A percentile compares a stretch with the other conserved stretches of the same genome.
Conservation (phyloP, 1,140 invertebrate species). For the Ylistrum balloti region DNA sequence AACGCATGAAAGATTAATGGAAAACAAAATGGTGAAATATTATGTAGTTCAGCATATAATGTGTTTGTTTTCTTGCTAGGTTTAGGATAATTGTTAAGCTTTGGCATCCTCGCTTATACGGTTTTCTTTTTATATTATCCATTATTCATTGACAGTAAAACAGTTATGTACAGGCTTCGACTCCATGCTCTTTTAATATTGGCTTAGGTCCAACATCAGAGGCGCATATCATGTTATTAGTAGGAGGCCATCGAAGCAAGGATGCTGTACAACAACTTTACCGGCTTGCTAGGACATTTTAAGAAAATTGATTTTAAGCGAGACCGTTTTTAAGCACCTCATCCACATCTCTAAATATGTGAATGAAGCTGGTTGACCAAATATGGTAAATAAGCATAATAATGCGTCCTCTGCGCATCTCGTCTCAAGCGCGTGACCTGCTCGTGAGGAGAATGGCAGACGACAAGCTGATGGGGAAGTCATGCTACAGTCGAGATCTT, state of each 20-base stretch:
- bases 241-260: neutral
- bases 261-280: neutral
- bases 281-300: constrained; percentile 3
- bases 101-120: neutral
- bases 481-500: neutral
- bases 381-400: constrained; percentile 40
- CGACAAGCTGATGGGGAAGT: neutral
- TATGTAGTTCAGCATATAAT: neutral
- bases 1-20: neutral
- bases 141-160: neutral
- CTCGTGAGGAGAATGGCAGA: constrained; percentile 37
- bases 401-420: constrained; percentile 37
- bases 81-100: neutral
- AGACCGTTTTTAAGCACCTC: neutral
- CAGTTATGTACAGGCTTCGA: neutral
- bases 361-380: constrained; percentile 23
- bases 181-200: neutral
- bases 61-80: neutral
- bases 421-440: constrained; percentile 36
- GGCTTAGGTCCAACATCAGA: neutral
- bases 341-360: constrained; percentile 14
- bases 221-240: neutral
- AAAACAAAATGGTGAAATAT: neutral
- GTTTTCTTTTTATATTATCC: neutral
- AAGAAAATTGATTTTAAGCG: constrained; percentile 40